phyloP scores from a whole-genome alignment of 2,888 invertebrate genomes.

The Tineola bisselliella region DNA sequence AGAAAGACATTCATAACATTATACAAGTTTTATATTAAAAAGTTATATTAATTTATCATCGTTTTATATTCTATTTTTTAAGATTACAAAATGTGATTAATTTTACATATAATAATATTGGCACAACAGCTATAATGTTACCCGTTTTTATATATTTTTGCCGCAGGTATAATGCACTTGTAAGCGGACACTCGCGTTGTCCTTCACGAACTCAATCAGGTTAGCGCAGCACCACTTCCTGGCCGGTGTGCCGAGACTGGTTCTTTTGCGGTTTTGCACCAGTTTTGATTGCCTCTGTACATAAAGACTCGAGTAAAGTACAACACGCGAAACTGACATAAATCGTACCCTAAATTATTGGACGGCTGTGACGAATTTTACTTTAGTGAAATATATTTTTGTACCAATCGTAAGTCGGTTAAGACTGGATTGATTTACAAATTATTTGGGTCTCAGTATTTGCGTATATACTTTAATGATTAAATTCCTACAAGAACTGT shows the following conservation, averaged over 20 bases:
- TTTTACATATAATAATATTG: too few relatives aligned
- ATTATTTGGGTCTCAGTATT: background rate
- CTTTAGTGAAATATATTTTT: background rate
- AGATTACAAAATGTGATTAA: too few relatives aligned
- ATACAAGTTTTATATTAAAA: too few relatives aligned
- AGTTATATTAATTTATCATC: too few relatives aligned
- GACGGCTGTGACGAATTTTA: slow-evolving; percentile 6
- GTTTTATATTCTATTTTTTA: too few relatives aligned
- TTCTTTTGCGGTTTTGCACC: slow-evolving; percentile 61
- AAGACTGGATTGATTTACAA: slow-evolving; percentile 1
- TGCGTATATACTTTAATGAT: background rate
- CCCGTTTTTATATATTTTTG: background rate
- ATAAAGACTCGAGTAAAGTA: background rate
- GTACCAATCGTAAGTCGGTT: background rate
- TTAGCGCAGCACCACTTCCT: slow-evolving; percentile 12
- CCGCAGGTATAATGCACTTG: slow-evolving; percentile 5
- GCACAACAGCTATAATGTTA: background rate
- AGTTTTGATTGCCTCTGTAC: slow-evolving; percentile 30
- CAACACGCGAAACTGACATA: slow-evolving; percentile 3
- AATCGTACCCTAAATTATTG: slow-evolving; percentile 1
- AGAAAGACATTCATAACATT: too few relatives aligned
- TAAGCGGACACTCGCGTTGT: background rate
- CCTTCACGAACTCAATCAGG: slow-evolving; percentile 10
- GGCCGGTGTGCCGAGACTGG: slow-evolving; percentile 30
- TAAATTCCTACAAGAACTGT: background rate